Conservation (phyloP, 2,888 invertebrate genomes). For the Platerodrilus igneus region DNA sequence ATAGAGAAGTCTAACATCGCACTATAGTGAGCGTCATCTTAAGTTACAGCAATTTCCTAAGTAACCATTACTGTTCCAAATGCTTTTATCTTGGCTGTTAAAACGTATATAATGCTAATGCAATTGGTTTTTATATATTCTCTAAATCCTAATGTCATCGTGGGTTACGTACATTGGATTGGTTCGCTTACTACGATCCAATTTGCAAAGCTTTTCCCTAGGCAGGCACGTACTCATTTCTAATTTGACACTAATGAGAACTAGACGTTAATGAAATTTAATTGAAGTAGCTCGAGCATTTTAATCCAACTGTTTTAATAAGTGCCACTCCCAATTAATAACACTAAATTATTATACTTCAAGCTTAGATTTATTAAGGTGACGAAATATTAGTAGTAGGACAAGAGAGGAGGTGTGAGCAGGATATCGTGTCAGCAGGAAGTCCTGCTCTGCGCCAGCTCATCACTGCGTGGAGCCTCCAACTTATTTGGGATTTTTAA, state of each 20-base stretch:
- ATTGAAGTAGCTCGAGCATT: background rate
- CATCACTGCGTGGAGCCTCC: constrained; percentile 35
- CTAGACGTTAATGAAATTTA: too few relatives aligned
- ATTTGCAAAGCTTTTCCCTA: constrained; percentile 29
- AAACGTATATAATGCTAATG: constrained; percentile 41
- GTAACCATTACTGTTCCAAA: constrained; percentile 42
- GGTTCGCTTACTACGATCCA: constrained; percentile 28
- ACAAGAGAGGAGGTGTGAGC: constrained; percentile 34
- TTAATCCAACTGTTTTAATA: background rate
- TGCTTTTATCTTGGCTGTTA: constrained; percentile 37
- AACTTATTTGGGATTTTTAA: constrained; percentile 50
- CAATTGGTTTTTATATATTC: constrained; percentile 43
- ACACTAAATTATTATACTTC: constrained; percentile 11
- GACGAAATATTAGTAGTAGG: constrained; percentile 24
- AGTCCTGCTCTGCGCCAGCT: constrained; percentile 36
- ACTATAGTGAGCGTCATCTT: constrained; percentile 30
- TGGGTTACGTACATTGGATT: constrained; percentile 30
- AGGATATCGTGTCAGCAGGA: constrained; percentile 31
- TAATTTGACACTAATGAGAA: too few relatives aligned
- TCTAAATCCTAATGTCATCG: constrained; percentile 38
- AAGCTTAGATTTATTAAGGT: constrained; percentile 20
- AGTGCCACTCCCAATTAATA: too few relatives aligned
- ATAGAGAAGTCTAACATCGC: too few relatives aligned
- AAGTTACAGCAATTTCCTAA: constrained; percentile 38
- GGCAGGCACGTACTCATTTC: constrained; percentile 23